These are phyloP conservation scores for Lycocerus yunnanus DNA, from an alignment of 2,888 invertebrate species.

Conservation along the genomic window DNA sequence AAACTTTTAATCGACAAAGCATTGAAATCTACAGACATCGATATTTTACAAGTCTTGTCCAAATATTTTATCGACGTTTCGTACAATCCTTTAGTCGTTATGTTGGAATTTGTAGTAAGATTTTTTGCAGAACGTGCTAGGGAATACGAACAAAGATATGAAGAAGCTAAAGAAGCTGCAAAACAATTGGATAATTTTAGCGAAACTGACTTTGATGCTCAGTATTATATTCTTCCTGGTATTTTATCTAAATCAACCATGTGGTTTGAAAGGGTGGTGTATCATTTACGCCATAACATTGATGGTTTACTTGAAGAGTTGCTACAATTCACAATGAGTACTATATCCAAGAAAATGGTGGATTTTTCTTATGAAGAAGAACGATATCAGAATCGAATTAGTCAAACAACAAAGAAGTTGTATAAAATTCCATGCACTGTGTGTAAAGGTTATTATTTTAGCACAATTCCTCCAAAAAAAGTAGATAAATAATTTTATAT, in stretches of 20 bases:
- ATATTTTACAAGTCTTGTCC: not conserved
- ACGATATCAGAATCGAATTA: not conserved
- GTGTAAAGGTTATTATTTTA: conserved; percentile 12
- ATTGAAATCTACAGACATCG: not conserved
- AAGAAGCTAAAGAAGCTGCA: conserved; percentile 15
- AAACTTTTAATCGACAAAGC: conserved; percentile 14
- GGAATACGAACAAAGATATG: conserved; percentile 17
- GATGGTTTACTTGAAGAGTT: conserved; percentile 35
- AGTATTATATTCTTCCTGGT: conserved; percentile 4
- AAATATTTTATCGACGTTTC: conserved; percentile 8
- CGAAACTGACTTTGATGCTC: conserved; percentile 18
- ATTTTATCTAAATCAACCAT: not conserved
- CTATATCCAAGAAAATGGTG: conserved; percentile 20
- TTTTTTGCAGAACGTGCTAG: conserved; percentile 17
- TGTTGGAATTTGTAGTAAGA: conserved; percentile 14
- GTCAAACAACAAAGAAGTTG: not conserved
- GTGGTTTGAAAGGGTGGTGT: conserved; percentile 21
- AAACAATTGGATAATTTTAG: conserved; percentile 3
- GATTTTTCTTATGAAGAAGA: conserved; percentile 12
- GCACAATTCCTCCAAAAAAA: not conserved
- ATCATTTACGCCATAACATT: conserved; percentile 7
- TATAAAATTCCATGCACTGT: not conserved
- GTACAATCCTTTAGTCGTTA: conserved; percentile 2
- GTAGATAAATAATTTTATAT: not conserved
- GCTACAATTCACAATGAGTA: conserved; percentile 31